These are phyloP conservation scores for Diabrotica virgifera DNA, from an alignment of 1,140 invertebrate genomes.

Conservation along the genomic window DNA sequence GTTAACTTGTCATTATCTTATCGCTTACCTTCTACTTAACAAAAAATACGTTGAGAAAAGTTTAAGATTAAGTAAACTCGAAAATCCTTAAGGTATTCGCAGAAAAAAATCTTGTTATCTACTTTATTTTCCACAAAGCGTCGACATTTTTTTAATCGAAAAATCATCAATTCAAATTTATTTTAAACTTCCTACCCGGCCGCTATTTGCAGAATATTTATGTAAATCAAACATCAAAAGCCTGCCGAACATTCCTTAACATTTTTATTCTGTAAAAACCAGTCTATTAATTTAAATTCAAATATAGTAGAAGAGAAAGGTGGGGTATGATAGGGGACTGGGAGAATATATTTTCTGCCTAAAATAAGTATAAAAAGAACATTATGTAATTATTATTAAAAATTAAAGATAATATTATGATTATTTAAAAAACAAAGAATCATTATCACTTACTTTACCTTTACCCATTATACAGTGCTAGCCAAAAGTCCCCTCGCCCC, in stretches of 20 bases:
- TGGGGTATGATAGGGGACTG: too few relatives aligned
- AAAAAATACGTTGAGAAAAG: neutral
- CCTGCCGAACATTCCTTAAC: conserved; percentile 7
- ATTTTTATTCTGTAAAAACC: conserved; percentile 13
- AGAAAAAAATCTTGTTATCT: conserved; percentile 3
- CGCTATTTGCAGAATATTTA: conserved; percentile 4
- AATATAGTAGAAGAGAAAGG: neutral
- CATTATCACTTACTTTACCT: too few relatives aligned
- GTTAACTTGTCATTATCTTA: too few relatives aligned
- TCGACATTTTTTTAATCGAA: conserved; percentile 3
- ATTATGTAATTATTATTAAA: too few relatives aligned
- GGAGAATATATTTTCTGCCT: too few relatives aligned
- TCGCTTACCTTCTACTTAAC: too few relatives aligned
- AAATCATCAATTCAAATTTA: conserved; percentile 1
- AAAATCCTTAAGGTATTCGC: neutral
- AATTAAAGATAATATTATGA: too few relatives aligned
- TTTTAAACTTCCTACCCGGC: neutral
- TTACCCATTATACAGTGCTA: too few relatives aligned
- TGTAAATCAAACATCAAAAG: conserved; percentile 15
- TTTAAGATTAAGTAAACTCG: neutral
- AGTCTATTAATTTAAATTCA: conserved; percentile 14
- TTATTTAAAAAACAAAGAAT: too few relatives aligned
- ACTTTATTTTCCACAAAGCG: neutral
- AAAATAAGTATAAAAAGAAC: too few relatives aligned
- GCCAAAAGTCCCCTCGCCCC: too few relatives aligned